Base-by-base conservation (phyloP, 92 coral and sea anemone species). In the Actinostola sp. region DNA sequence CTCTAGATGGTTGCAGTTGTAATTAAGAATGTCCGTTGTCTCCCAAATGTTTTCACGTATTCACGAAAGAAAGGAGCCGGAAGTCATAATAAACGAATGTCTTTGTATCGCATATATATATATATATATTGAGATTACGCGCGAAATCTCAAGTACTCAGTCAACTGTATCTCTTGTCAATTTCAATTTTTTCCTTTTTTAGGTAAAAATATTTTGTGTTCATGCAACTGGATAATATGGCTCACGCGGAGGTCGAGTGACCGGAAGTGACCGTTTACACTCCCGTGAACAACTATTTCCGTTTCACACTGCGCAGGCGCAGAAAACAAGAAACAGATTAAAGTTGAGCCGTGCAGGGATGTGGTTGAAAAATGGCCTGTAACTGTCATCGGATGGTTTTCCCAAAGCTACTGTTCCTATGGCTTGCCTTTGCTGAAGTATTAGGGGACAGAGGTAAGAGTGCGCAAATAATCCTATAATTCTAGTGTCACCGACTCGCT, bases 321-420 rank as follows among this genome's bases (percentile, higher is more conserved):
- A 0, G 24, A 13, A 12, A 27, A 13, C 32, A 57, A 57, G 43
- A 51, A 32, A 26, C 62, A 51, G 74, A 68, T 68, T 68, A 30
- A 68, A 68, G 74, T 68, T 39, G 45, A 26, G 23, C 41, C 23
- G 45, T 64, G 70, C 35, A 25, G 51, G 59, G 61, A 68, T 68
- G 74, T 51, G 74, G 74, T 68, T 68, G 46, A 34, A 51, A 50
- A 68, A 68, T 68, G 74, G 35, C 74, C 74, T 68, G 61, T 68
- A 68, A 68, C 74, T 68, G 74, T 68, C 74, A 68, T 44, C 74
- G 74, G 57, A 68, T 68, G 74, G 74, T 49, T 51, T 68, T 68
- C 59, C 15, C 35, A 16, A 51, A 50, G 20, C 62, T 68, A 10
- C 48, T 51, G 19, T 45, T 68, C 20, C 48, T 68, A 50, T 52